Base-by-base conservation (phyloP, 2,888 invertebrate genomes). In the Plutella xylostella region DNA sequence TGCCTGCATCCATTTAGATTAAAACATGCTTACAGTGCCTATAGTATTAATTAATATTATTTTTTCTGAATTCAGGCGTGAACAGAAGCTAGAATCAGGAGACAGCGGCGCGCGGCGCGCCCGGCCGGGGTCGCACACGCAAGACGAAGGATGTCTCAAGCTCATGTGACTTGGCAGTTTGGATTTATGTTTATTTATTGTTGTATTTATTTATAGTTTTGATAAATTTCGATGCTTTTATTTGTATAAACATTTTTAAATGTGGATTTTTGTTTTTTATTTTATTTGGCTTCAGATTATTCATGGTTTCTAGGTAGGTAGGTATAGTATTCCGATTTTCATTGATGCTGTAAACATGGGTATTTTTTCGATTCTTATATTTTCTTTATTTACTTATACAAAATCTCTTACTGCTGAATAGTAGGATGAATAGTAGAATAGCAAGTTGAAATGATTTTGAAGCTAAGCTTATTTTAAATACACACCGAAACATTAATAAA, bases 41-140 rank as follows among this genome's bases (percentile, higher is more conserved):
- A n/a, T n/a, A 22, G 19, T 34, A 14, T 18, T 7, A 12, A 34
- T 9, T 22, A 28, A 21, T 15, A 12, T 25, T 15, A 38, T 47
- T 41, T 30, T 46, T 11, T 15, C 46, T 22, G 35, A n/a, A 42
- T 43, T 30, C 60, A 71, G 70, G 68, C 58, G 61, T 33, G 56
- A 65, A 46, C 65, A 58, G 49, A 64, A 59, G 31, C 39, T 68
- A 47, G 68, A 66, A 4, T 63, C 66, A 39, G 72, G 73, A 3
- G 75, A 74, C n/a, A n/a, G n/a, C n/a, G n/a, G n/a, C n/a, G n/a
- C n/a, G n/a, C n/a, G n/a, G n/a, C n/a, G n/a, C n/a, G n/a, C n/a
- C n/a, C n/a, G n/a, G n/a, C n/a, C n/a, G n/a, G n/a, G n/a, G n/a
- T n/a, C n/a, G n/a, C n/a, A n/a, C n/a, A n/a, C 50, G 44, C 46